Evolutionary conservation across 2,797 vertebrate species (phyloP), one percentile per base, ranked within the genome.

Genomic region (Cyprinodon diabolis): DNA sequence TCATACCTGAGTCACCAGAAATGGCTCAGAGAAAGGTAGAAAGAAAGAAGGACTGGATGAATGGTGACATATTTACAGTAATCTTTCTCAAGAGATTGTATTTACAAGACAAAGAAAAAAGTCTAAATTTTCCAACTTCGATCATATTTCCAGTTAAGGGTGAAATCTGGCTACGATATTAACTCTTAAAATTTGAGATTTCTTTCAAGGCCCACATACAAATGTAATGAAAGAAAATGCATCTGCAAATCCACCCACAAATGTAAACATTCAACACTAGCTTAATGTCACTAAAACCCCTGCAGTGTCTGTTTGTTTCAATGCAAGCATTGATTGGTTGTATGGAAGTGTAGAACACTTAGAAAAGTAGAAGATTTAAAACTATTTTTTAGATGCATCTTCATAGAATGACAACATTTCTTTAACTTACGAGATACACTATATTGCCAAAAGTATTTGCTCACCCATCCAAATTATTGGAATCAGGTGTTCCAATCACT

Each of bases 1-100:
- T 87, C 74, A 91, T 84, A 83, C 58, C 49, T 76, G 72, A 83
- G 85, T 84, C 71, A 84, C 25, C 30, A 81, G 71, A 79, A 79
- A 60, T 52, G 55, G 30, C 62, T 52, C 51, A 43, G 55, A 76
- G 71, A 69, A 58, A 81, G 80, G 4, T 43, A 56, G 69, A 57
- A 72, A 72, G 66, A 66, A 35, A 14, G 14, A 8, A 57, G 55
- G 82, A 77, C 68, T 72, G 75, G 69, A 78, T 66, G 3, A 68
- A 35, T 47, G 56, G 17, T 75, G 65, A 75, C 23, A 40, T 81
- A 65, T 77, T 80, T 62, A 66, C 60, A 43, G 37, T 43, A 45
- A 45, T 63, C 19, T 63, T n/a, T n/a, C 21, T n/a, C 19, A 62
- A 37, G 58, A 19, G 58, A 8, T 35, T 21, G 43, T 21, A 51